Conservation (phyloP, 2,888 invertebrate genomes). For the Rhodophaea formosa region DNA sequence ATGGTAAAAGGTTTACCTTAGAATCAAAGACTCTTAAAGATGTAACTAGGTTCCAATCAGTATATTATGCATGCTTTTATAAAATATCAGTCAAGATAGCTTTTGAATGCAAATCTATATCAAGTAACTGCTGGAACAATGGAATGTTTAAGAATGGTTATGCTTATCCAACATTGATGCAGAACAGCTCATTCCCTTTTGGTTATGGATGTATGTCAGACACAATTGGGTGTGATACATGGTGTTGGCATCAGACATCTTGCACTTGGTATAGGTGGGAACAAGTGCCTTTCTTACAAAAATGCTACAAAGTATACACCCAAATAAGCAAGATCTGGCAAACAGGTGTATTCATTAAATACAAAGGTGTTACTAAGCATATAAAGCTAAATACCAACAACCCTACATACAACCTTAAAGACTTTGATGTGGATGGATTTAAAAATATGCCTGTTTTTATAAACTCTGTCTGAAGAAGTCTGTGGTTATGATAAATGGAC, state of each 20-base stretch:
- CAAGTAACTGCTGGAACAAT: constrained; percentile 4
- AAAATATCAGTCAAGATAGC: not conserved
- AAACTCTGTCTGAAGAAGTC: not conserved
- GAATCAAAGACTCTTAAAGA: constrained; percentile 2
- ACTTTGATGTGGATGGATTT: not conserved
- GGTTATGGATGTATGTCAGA: constrained; percentile 13
- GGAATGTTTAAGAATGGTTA: constrained; percentile 2
- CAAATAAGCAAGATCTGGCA: not conserved
- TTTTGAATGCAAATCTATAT: not conserved
- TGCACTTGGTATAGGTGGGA: constrained; percentile 6
- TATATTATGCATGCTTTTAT: constrained; percentile 9
- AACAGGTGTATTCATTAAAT: not conserved
- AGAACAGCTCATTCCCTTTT: not conserved
- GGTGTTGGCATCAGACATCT: constrained; percentile 8
- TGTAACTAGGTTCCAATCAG: constrained; percentile 1
- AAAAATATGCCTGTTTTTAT: constrained; percentile 1
- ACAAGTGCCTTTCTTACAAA: not conserved
- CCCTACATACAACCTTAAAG: not conserved
- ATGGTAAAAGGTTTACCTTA: constrained; percentile 4
- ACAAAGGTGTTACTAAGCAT: not conserved
- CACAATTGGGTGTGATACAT: constrained; percentile 14
- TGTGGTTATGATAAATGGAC: not conserved
- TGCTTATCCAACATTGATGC: not conserved
- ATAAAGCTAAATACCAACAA: constrained; percentile 4
- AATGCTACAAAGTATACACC: constrained; percentile 1